Evolutionary conservation across 2,113 vertebrate species (phyloP), one percentile per base, ranked within the genome.

Genomic region (Stigmatopora nigra): DNA sequence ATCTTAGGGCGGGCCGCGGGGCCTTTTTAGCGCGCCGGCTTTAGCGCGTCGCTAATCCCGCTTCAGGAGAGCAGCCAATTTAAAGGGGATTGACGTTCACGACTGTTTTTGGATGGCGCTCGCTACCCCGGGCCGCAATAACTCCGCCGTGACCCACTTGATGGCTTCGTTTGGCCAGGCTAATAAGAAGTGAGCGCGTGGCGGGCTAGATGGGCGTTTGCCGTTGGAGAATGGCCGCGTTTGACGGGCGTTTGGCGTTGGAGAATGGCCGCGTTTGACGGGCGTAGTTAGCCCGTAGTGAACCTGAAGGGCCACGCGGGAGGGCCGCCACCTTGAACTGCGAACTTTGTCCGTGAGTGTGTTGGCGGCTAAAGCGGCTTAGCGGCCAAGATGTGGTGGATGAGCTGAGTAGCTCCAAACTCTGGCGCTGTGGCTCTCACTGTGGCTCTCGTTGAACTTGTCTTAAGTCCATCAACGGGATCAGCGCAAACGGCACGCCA

Each of bases 41-140:
- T 86, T 88, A 85, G 67, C 45, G 52, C 70, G 65, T 71, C 70
- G 84, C 73, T 88, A 86, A 88, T 82, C 84, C 80, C n/a, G 64
- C 69, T 70, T 62, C 17, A 22, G 81, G 77, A 84, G 72, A 78
- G 73, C 71, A 62, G 82, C 81, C 84, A 85, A 82, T 82, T 81
- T 85, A 71, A 68, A 77, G 71, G 70, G 79, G 75, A 81, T 70
- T 68, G 61, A 62, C 52, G 67, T 53, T 68, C 45, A 17, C 46
- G 22, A 48, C 70, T 36, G 71, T 16, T 58, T 19, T 10, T 2
- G 22, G 41, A 31, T 48, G 20, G 41, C n/a, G 66, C 47, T 25
- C 19, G 31, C 63, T 15, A 1, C 36, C 41, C 35, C 3, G 17
- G 53, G 14, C 3, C 3, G 19, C 17, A n/a, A 9, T 51, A 51